Evolutionary conservation across 2,797 vertebrate genomes (phyloP).

Genomic region (Argentina silus): DNA sequence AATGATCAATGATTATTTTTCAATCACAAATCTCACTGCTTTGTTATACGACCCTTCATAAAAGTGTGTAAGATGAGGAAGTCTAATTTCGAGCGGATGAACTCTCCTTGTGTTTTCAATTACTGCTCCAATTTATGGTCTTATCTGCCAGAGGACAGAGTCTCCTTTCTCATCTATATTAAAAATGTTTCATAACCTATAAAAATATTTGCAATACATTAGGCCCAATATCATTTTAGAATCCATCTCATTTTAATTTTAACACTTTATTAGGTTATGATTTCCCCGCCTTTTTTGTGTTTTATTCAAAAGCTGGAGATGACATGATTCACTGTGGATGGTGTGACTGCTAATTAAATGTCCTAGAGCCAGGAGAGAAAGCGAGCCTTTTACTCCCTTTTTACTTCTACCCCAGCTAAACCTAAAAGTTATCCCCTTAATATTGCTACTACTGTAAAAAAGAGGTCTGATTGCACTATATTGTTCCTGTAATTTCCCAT

Average conservation of each 20-base stretch:
- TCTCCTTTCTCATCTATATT: slow-evolving; percentile 37
- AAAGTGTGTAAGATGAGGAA: slow-evolving; percentile 5
- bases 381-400: slow-evolving; percentile 8
- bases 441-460: slow-evolving; percentile 52
- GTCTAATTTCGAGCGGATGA: slow-evolving; percentile 11
- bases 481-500: slow-evolving; percentile 55
- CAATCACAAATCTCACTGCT: slow-evolving; percentile 19
- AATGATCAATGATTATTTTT: slow-evolving; percentile 19
- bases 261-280: slow-evolving; percentile 22
- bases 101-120: slow-evolving; percentile 32
- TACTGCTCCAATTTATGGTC: slow-evolving; percentile 20
- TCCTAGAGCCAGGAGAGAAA: slow-evolving; percentile 37
- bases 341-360: slow-evolving; percentile 46
- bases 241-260: slow-evolving; percentile 26
- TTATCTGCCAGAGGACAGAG: slow-evolving; percentile 24
- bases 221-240: slow-evolving; percentile 24
- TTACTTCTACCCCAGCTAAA: slow-evolving; percentile 39
- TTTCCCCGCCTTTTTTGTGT: slow-evolving; percentile 33
- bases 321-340: slow-evolving; percentile 26
- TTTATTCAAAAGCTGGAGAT: slow-evolving; percentile 34
- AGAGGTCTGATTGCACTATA: slow-evolving; percentile 65
- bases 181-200: slow-evolving; percentile 27
- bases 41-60: slow-evolving; percentile 17
- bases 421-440: slow-evolving; percentile 42
- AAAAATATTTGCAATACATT: slow-evolving; percentile 43